Percentiles rank a stretch among this genome's conserved stretches.
Conservation (phyloP, 2,113 vertebrate genomes). For the Nesoenas mayeri region DNA sequence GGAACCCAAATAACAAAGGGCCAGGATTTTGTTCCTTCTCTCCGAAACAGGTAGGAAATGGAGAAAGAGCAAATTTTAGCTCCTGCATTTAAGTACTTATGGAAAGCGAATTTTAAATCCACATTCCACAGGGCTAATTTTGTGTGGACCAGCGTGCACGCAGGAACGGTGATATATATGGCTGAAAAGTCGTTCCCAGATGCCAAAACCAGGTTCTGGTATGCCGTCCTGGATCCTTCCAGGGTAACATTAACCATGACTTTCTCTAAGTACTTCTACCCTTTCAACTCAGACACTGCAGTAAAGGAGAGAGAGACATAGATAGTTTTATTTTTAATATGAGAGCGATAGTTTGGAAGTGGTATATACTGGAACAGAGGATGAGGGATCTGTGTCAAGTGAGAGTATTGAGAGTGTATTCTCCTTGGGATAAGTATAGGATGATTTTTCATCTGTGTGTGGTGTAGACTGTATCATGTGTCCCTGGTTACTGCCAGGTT, state of each 20-base stretch:
- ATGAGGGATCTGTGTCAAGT: background rate
- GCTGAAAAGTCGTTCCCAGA: slow-evolving; percentile 44
- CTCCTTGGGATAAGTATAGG: background rate
- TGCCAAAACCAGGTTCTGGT: slow-evolving; percentile 67
- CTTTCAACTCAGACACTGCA: background rate
- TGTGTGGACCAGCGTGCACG: background rate
- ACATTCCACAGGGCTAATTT: slow-evolving; percentile 62
- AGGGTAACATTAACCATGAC: slow-evolving; percentile 37
- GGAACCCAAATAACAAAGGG: slow-evolving; percentile 10
- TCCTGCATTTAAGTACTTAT: background rate
- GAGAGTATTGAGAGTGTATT: background rate
- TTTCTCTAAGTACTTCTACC: slow-evolving; percentile 16
- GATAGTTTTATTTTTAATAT: background rate
- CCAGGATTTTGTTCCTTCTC: background rate
- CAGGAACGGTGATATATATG: slow-evolving; percentile 50
- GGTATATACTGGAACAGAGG: background rate
- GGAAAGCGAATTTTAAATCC: slow-evolving; percentile 20
- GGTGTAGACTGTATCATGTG: background rate
- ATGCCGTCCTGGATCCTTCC: slow-evolving; percentile 49
- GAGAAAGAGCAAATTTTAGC: slow-evolving; percentile 49
- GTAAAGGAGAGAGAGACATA: background rate
- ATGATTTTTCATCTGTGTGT: background rate
- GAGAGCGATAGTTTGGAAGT: background rate
- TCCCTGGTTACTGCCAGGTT: background rate
- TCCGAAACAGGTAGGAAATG: slow-evolving; percentile 60